Base-by-base conservation (phyloP, 2,113 vertebrate genomes). In the Mesoclemmys tuberculata region DNA sequence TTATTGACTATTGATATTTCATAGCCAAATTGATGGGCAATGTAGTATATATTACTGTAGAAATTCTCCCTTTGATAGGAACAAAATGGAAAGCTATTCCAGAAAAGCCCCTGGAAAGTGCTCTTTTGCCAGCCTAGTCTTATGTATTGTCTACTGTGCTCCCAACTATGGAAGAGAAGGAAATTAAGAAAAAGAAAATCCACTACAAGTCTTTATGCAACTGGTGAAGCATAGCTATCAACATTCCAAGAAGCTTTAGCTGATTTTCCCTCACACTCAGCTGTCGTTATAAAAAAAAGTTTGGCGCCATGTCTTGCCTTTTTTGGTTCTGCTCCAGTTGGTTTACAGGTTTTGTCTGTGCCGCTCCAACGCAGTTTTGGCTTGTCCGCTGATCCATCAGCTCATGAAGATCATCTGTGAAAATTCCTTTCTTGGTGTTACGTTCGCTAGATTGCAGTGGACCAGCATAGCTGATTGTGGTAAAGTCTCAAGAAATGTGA, bases 361-460 rank as follows among this genome's bases (percentile, higher is more conserved):
- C 95, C 44, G 99, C 97, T 89, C 98, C 98, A 12, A 98, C 97
- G 19, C 99, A 54, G 52, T 54, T 98, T 98, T 99, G 99, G 96
- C 98, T 98, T 3, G 99, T 98, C 99, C 99, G 99, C 94, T 99
- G 98, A 5, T 99, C 99, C 98, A 99, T 99, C 94, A 99, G 98
- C 94, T 98, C 98, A 93, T 99, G 99, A 83, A 99, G 97, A 95
- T 99, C 99, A 0, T 99, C 99, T 3, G 99, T 99, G 96, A 99
- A 99, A 2, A 97, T 98, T 88, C 98, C 98, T 80, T 98, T 99
- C 98, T 99, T 99, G 98, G 99, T 99, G 98, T 99, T 99, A 96
- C 99, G 99, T 98, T 99, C 99, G 96, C 99, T 99, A 68, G 98
- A 98, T 97, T 99, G 99, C 24, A 98, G 98, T 99, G 99, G 96